These are phyloP conservation scores for Pomatostomus ruficeps DNA, from an alignment of 2,113 vertebrate species.

Conservation along the genomic window DNA sequence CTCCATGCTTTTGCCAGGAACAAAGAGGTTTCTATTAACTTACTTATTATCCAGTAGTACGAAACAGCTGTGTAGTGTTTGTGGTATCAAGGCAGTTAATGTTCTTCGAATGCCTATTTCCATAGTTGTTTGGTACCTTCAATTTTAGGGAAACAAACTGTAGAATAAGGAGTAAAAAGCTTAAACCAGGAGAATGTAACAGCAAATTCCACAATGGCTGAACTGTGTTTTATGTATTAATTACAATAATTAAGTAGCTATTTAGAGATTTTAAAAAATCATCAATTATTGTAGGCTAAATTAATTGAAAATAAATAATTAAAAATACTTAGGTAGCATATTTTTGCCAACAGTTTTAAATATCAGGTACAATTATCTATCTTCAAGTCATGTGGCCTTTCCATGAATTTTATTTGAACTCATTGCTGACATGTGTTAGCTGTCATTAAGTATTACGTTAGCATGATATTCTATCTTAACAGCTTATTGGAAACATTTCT, in stretches of 20 bases:
- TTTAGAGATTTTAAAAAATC: not conserved
- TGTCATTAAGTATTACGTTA: not conserved
- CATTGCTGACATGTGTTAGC: not conserved
- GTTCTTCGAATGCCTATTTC: not conserved
- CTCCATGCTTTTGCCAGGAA: constrained; percentile 88
- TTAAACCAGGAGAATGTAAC: not conserved
- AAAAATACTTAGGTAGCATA: not conserved
- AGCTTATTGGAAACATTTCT: not conserved
- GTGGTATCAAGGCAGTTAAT: not conserved
- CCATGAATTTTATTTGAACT: not conserved
- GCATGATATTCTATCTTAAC: not conserved
- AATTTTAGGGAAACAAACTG: not conserved
- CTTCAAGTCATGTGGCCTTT: not conserved
- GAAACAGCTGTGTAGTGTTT: not conserved
- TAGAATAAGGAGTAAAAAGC: not conserved
- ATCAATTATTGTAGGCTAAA: accelerated
- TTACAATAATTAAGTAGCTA: not conserved
- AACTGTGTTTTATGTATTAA: not conserved
- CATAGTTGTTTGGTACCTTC: accelerated
- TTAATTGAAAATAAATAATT: not conserved
- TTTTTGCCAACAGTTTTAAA: not conserved
- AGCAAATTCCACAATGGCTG: not conserved
- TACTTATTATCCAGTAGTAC: not conserved
- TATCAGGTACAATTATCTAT: not conserved
- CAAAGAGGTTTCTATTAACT: constrained; percentile 75